Evolutionary conservation across 2,888 invertebrate species (phyloP).

Genomic region (Rhagonycha lutea): DNA sequence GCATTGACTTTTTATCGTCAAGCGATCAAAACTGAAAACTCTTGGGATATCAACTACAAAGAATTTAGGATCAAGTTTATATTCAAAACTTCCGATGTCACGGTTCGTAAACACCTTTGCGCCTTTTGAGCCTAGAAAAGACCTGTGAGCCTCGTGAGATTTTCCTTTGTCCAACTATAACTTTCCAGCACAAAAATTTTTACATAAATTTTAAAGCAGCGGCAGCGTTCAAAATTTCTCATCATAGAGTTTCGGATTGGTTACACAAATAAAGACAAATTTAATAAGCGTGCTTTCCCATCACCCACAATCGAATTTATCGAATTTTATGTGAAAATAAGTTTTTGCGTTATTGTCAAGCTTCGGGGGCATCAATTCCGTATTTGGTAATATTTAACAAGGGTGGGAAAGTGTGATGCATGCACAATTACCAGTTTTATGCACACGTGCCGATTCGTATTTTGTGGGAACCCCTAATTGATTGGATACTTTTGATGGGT

Average conservation of each 20-base stretch:
- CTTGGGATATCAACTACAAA: constrained; percentile 25
- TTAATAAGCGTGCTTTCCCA: not conserved
- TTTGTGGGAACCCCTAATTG: constrained; percentile 22
- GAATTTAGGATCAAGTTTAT: constrained; percentile 33
- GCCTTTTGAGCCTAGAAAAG: constrained; percentile 28
- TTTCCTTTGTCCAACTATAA: constrained; percentile 20
- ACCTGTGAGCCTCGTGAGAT: constrained; percentile 31
- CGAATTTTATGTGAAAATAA: not conserved
- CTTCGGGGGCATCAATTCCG: not conserved
- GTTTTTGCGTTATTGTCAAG: not conserved
- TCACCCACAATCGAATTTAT: not conserved
- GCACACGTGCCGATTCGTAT: constrained; percentile 11
- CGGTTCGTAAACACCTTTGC: constrained; percentile 35
- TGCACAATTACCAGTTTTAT: constrained; percentile 10
- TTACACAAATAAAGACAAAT: not conserved
- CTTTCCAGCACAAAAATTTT: constrained; percentile 6
- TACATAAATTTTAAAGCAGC: constrained; percentile 15
- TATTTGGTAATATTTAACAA: constrained; percentile 10
- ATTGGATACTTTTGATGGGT: constrained; percentile 7
- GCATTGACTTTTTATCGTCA: not conserved
- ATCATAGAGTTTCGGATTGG: not conserved
- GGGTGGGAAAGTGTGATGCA: constrained; percentile 16
- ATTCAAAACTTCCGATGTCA: constrained; percentile 36
- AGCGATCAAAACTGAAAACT: constrained; percentile 21
- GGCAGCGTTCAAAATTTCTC: not conserved